phyloP scores from a whole-genome alignment of 2,797 vertebrate species.

The Falco concolor region DNA sequence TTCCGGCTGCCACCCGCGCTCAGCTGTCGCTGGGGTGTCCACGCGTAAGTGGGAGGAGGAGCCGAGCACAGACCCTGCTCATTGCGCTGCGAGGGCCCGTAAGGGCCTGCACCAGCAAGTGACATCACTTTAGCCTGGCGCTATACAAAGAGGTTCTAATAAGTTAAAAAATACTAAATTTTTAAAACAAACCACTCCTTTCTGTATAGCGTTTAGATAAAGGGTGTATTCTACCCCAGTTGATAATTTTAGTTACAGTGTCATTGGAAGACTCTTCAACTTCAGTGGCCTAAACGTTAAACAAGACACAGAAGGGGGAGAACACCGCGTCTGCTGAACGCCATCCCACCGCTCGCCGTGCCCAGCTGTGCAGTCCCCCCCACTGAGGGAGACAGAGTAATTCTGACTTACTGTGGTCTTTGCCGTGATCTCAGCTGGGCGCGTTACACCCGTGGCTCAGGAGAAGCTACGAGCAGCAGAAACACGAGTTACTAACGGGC shows the following conservation, averaged over 20 bases:
- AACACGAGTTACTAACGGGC: rapidly evolving
- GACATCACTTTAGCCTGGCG: not conserved
- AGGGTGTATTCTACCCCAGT: not conserved
- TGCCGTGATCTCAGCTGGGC: not conserved
- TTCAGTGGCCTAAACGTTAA: not conserved
- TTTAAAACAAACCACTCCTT: not conserved
- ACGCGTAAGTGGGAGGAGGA: no score
- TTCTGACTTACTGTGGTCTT: not conserved
- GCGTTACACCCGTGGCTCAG: rapidly evolving
- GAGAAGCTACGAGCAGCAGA: not conserved
- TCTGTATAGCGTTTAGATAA: not conserved
- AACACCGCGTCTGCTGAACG: rapidly evolving
- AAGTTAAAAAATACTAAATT: not conserved
- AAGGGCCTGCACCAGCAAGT: not conserved
- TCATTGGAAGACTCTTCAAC: no score
- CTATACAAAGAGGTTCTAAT: not conserved
- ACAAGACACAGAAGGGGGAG: not conserved
- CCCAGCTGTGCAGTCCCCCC: no score
- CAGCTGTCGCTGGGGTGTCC: rapidly evolving
- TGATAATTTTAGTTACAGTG: not conserved
- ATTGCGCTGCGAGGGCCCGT: not conserved
- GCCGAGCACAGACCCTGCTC: not conserved
- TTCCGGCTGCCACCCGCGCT: not conserved
- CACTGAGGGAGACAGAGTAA: rapidly evolving
- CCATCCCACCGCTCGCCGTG: no score